A percentile compares a stretch with the other conserved stretches of the same genome.
These are phyloP conservation scores for Theretra japonica DNA, from an alignment of 2,888 invertebrate genomes.

Conservation along the genomic window DNA sequence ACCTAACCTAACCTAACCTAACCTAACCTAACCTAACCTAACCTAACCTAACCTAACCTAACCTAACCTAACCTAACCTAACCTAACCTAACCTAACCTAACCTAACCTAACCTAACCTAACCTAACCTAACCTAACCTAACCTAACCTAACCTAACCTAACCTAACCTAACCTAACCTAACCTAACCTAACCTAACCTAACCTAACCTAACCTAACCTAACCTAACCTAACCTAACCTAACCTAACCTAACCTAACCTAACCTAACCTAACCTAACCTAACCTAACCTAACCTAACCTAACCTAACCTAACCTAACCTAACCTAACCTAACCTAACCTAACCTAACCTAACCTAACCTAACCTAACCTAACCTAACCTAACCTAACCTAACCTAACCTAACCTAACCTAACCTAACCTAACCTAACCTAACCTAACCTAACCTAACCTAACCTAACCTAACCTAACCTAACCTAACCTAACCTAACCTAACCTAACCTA, in stretches of 20 bases:
- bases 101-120: constrained; percentile 33
- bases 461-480: constrained; percentile 39
- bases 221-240: constrained; percentile 38
- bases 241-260: constrained; percentile 40
- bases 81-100: no score
- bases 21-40: no score
- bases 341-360: constrained; percentile 35
- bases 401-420: constrained; percentile 29
- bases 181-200: constrained; percentile 44
- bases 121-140: constrained; percentile 33
- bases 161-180: constrained; percentile 43
- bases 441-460: constrained; percentile 35
- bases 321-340: constrained; percentile 28
- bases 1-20: no score
- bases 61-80: no score
- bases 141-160: constrained; percentile 42
- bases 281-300: constrained; percentile 36
- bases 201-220: constrained; percentile 36
- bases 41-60: no score
- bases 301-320: constrained; percentile 44
- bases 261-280: constrained; percentile 40
- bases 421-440: constrained; percentile 30
- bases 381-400: constrained; percentile 32
- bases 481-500: constrained; percentile 39
- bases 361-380: constrained; percentile 32